These are phyloP conservation scores for Sebastes wilsoni DNA, from an alignment of 2,797 vertebrate species.

Conservation along the genomic window DNA sequence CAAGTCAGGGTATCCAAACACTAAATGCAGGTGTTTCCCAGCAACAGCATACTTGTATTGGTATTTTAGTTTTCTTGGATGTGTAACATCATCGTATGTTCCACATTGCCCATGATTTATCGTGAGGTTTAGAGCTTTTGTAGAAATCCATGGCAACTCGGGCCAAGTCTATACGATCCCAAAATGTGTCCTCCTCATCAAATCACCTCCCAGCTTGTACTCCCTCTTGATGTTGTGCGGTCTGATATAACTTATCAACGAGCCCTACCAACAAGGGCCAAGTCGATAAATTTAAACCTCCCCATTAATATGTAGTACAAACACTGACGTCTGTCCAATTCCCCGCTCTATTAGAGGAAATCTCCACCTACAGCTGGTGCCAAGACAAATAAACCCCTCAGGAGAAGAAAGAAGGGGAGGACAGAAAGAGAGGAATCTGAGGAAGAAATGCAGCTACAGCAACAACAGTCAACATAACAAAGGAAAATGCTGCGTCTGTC, in stretches of 20 bases:
- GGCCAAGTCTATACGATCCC: constrained; percentile 9
- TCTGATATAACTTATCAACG: constrained; percentile 24
- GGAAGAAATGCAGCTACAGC: constrained; percentile 53
- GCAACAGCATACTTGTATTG: constrained; percentile 55
- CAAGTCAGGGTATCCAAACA: constrained; percentile 53
- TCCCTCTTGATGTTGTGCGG: constrained; percentile 28
- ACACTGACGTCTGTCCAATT: constrained; percentile 31
- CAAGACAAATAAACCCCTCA: constrained; percentile 59
- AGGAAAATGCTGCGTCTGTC: constrained; percentile 57
- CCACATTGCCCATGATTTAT: constrained; percentile 45
- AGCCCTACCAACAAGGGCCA: neutral
- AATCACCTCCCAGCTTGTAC: constrained; percentile 22
- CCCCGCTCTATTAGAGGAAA: constrained; percentile 50
- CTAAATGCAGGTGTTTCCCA: constrained; percentile 57
- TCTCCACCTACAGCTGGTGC: constrained; percentile 44
- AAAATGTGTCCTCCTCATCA: constrained; percentile 13
- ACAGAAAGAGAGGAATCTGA: constrained; percentile 15
- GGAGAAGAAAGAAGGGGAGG: constrained; percentile 5
- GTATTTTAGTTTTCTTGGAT: constrained; percentile 33
- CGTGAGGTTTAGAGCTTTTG: constrained; percentile 8
- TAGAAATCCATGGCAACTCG: constrained; percentile 20
- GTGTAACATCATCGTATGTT: constrained; percentile 1
- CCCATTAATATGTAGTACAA: constrained; percentile 30
- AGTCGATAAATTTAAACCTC: constrained; percentile 40
- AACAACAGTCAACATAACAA: constrained; percentile 62